Conservation (phyloP, 2,797 vertebrate species). For the Harpagifer antarcticus region DNA sequence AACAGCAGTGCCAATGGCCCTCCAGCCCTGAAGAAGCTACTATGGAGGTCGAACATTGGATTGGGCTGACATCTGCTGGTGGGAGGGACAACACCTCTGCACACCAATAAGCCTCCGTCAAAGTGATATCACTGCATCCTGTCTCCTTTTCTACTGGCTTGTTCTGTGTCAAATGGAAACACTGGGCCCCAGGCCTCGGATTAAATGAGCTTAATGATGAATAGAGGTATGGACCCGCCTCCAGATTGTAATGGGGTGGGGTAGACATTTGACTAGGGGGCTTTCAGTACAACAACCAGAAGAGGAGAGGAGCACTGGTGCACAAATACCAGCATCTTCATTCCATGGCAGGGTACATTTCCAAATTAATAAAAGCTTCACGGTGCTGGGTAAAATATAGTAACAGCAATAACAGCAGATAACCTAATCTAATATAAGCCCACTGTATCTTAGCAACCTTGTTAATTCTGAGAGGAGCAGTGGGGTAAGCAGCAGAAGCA, state of each 20-base stretch:
- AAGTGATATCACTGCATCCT: conserved; percentile 67
- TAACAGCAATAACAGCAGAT: conserved; percentile 86
- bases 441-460: conserved; percentile 89
- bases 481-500: conserved; percentile 78
- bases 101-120: conserved; percentile 64
- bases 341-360: conserved; percentile 82
- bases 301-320: conserved; percentile 41
- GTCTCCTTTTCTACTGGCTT: conserved; percentile 68
- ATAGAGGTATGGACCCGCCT: conserved; percentile 78
- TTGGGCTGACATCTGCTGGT: conserved; percentile 64
- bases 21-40: conserved; percentile 49
- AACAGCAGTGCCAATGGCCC: conserved; percentile 53
- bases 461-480: conserved; percentile 84
- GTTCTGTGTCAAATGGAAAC: conserved; percentile 74
- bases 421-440: conserved; percentile 88
- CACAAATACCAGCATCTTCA: conserved; percentile 75
- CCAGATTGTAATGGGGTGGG: conserved; percentile 78
- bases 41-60: conserved; percentile 65
- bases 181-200: conserved; percentile 69
- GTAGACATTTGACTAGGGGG: conserved; percentile 74
- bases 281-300: conserved; percentile 49
- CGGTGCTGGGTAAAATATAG: conserved; percentile 85
- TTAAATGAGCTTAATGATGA: conserved; percentile 81
- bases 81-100: conserved; percentile 64
- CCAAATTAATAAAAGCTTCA: conserved; percentile 85